A percentile compares a stretch with the other conserved stretches of the same genome.
These are phyloP conservation scores for Volucella inanis DNA, from an alignment of 2,888 invertebrate genomes.

Conservation along the genomic window DNA sequence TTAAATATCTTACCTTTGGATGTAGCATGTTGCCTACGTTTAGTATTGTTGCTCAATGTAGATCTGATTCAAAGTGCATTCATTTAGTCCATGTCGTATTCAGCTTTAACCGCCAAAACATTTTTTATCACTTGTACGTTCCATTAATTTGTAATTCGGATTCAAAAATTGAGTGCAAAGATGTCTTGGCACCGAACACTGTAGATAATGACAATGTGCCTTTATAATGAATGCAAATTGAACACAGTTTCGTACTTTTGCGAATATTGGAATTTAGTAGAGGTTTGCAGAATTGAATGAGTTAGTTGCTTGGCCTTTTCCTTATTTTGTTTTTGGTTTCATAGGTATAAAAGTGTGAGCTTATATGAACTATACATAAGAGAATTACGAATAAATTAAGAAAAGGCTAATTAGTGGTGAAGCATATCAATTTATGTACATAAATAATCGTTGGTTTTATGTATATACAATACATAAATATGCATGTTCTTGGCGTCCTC, in stretches of 20 bases:
- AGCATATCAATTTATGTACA: too few species aligned
- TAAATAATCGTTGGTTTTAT: too few species aligned
- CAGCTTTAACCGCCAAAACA: constrained; percentile 50
- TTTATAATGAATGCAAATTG: constrained; percentile 74
- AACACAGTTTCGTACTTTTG: constrained; percentile 74
- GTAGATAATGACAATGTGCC: constrained; percentile 68
- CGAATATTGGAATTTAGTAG: constrained; percentile 25
- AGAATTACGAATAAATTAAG: too few species aligned
- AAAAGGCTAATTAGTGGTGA: too few species aligned
- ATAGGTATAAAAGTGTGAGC: background rate
- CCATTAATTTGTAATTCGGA: constrained; percentile 71
- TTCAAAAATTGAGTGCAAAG: constrained; percentile 43
- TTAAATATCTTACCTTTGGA: constrained; percentile 75
- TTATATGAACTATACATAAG: too few species aligned
- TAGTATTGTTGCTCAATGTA: constrained; percentile 53
- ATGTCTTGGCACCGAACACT: constrained; percentile 8
- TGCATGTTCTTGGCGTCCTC: too few species aligned
- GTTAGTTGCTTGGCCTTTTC: constrained; percentile 36
- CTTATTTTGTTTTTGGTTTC: constrained; percentile 15
- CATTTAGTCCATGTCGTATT: constrained; percentile 36
- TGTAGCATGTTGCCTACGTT: constrained; percentile 62
- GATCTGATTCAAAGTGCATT: constrained; percentile 54
- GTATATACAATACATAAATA: too few species aligned
- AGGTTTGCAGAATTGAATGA: constrained; percentile 15
- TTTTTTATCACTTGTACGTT: constrained; percentile 62